Conservation (phyloP, 2,888 invertebrate genomes). For the Tridacna gigas region DNA sequence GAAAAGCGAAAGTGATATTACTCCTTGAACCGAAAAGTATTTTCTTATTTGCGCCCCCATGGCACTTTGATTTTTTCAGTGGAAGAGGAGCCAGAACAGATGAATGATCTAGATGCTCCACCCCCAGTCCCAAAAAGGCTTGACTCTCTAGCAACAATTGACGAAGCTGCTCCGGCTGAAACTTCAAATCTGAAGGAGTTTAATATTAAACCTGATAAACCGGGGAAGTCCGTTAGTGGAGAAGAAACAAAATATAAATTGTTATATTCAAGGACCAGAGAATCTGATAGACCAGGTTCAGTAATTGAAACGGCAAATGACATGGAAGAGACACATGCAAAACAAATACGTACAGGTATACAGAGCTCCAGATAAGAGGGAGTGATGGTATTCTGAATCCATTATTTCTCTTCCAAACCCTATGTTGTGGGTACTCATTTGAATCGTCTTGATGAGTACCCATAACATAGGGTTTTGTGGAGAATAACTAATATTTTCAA, state of each 20-base stretch:
- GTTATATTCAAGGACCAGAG: background rate
- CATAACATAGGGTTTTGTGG: too few relatives aligned
- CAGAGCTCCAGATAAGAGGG: background rate
- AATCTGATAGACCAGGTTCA: background rate
- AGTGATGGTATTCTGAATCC: background rate
- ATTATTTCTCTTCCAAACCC: too few relatives aligned
- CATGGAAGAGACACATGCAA: background rate
- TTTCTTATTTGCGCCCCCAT: background rate
- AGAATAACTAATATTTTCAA: too few relatives aligned
- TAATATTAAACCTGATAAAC: background rate
- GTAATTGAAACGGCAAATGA: background rate
- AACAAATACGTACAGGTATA: background rate
- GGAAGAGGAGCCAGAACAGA: background rate
- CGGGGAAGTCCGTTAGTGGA: background rate
- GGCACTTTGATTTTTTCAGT: background rate
- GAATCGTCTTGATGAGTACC: too few relatives aligned
- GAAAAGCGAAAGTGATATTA: too few relatives aligned
- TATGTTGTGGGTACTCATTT: too few relatives aligned
- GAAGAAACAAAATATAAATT: background rate
- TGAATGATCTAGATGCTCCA: background rate
- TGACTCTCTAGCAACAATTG: background rate
- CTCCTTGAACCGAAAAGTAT: background rate
- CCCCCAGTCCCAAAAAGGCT: slow-evolving; percentile 1
- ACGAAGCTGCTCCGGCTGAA: background rate
- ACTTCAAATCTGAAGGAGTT: background rate